Conservation (phyloP, 1,140 invertebrate species). For the Macrosteles quadrilineatus region DNA sequence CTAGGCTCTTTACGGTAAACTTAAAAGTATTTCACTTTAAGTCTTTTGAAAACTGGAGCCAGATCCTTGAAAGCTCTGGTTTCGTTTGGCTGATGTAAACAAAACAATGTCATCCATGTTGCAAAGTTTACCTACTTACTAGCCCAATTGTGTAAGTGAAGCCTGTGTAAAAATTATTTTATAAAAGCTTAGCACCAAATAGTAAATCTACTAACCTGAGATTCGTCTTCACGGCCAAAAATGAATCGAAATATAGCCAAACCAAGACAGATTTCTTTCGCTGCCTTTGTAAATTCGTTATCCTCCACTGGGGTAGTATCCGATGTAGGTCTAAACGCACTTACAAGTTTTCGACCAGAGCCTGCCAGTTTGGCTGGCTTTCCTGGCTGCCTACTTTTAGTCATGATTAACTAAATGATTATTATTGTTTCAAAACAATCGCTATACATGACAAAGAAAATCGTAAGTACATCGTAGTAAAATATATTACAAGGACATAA, state of each 20-base stretch:
- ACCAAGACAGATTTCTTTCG: slow-evolving; percentile 56
- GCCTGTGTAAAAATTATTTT: not conserved
- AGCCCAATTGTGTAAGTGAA: too few species aligned
- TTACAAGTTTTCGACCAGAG: slow-evolving; percentile 63
- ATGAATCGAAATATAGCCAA: slow-evolving; percentile 52
- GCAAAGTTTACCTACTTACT: too few species aligned
- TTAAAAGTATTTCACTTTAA: too few species aligned
- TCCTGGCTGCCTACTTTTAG: slow-evolving; percentile 75
- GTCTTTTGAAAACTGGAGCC: too few species aligned
- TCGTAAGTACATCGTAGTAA: not conserved
- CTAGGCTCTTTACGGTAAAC: too few species aligned
- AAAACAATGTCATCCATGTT: not conserved
- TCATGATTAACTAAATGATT: slow-evolving; percentile 52
- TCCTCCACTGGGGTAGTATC: slow-evolving; percentile 56
- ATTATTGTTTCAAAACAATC: not conserved
- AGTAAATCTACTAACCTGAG: slow-evolving; percentile 44
- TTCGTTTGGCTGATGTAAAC: not conserved
- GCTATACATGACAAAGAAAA: not conserved
- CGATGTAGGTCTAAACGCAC: slow-evolving; percentile 76
- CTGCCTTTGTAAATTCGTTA: slow-evolving; percentile 55
- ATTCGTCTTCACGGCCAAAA: slow-evolving; percentile 52
- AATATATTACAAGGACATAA: not conserved
- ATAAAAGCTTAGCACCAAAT: too few species aligned
- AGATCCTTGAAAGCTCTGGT: too few species aligned
- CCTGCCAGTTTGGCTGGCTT: slow-evolving; percentile 61